These are phyloP conservation scores for Irena cyanogastra DNA, from an alignment of 2,113 vertebrate species.

Conservation along the genomic window DNA sequence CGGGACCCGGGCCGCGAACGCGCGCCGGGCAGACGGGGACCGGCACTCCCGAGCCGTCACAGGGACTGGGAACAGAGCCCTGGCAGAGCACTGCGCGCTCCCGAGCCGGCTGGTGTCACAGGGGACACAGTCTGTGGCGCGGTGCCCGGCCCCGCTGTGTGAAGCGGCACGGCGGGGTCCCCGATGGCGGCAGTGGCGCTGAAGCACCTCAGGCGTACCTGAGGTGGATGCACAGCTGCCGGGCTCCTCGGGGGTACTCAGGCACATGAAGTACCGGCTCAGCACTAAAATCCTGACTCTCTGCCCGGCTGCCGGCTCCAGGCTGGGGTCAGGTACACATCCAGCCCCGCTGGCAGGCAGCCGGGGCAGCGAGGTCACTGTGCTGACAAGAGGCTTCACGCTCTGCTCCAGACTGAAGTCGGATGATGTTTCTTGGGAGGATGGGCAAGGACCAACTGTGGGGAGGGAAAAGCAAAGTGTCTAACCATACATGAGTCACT, in stretches of 20 bases:
- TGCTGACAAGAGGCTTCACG: background rate
- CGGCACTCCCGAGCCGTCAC: no score
- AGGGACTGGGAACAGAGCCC: rapidly evolving
- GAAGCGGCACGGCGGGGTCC: rapidly evolving
- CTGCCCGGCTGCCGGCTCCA: no score
- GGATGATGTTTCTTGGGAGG: background rate
- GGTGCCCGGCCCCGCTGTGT: rapidly evolving
- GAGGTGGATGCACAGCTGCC: rapidly evolving
- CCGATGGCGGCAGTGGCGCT: rapidly evolving
- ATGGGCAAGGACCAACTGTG: rapidly evolving
- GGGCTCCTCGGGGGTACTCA: rapidly evolving
- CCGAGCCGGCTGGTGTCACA: background rate
- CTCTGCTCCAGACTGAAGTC: rapidly evolving
- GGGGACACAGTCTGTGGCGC: rapidly evolving
- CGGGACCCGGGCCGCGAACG: rapidly evolving
- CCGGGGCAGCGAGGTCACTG: rapidly evolving
- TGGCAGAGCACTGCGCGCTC: background rate
- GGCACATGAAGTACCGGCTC: rapidly evolving
- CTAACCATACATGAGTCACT: background rate
- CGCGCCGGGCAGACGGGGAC: rapidly evolving
- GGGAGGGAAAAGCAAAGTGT: background rate
- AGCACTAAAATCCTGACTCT: rapidly evolving
- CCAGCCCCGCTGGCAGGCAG: background rate
- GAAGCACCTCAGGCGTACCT: rapidly evolving
- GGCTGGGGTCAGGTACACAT: rapidly evolving